These are phyloP conservation scores for Macroteleia sp. DNA, from an alignment of 2,888 invertebrate species.

Conservation along the genomic window DNA sequence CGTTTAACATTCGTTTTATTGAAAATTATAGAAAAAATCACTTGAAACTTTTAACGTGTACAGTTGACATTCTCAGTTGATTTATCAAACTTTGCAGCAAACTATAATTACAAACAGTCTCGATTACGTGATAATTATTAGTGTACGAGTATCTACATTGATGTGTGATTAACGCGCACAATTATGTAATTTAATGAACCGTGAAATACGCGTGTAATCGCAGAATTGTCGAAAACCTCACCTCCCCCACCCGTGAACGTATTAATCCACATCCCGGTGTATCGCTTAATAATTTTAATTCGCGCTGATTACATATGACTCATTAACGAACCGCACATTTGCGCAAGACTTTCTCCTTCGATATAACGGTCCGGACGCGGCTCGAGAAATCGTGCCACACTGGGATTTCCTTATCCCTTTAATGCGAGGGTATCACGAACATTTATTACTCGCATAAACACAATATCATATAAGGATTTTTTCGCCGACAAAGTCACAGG, in stretches of 20 bases:
- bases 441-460: constrained; percentile 63
- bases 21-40: too few species aligned
- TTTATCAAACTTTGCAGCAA: too few species aligned
- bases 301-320: constrained; percentile 59
- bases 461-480: constrained; percentile 23
- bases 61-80: too few species aligned
- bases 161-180: constrained; percentile 41
- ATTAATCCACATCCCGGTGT: constrained; percentile 45
- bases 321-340: constrained; percentile 52
- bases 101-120: too few species aligned
- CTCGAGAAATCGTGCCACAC: constrained; percentile 62
- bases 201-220: constrained; percentile 54
- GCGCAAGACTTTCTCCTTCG: constrained; percentile 59
- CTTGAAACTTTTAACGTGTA: too few species aligned
- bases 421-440: constrained; percentile 61
- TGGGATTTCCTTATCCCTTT: constrained; percentile 63
- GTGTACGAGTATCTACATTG: constrained; percentile 21
- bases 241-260: neutral
- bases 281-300: constrained; percentile 52
- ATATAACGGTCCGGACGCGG: constrained; percentile 58
- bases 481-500: constrained; percentile 12
- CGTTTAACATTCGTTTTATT: too few species aligned
- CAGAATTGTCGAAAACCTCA: constrained; percentile 44
- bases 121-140: constrained; percentile 44
- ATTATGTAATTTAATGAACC: constrained; percentile 55